Evolutionary conservation across 2,888 invertebrate species (phyloP), one percentile per base, ranked within the genome.

Genomic region (Mellilla xanthometata): DNA sequence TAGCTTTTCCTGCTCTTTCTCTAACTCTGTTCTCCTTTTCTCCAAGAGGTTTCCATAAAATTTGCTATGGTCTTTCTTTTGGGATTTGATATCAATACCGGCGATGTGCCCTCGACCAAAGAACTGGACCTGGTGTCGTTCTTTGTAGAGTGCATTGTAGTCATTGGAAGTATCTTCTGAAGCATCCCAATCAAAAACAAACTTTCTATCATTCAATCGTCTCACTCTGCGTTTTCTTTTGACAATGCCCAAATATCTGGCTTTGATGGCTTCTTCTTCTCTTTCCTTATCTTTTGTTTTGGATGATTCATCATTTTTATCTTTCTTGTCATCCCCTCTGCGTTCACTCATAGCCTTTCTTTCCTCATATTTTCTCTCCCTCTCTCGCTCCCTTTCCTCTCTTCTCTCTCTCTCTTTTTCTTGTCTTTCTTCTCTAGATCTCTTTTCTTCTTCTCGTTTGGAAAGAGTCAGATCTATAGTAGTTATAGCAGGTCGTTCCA

Each of bases 181-280:
- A 0, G 98, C 98, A 87, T 99, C 99, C 99, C 99, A 99, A 83
- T 99, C 99, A 81, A 99, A 99, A 0, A 99, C 99, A 90, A 99
- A 99, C 86, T 99, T 99, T 9, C 99, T 91, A 75, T 99, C 99
- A 84, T 99, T 99, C 28, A 99, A 87, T 51, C 99, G 91, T 10
- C 99, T 91, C 0, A 98, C 97, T 45, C 99, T 91, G 8, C 98
- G 92, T 71, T 97, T 97, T 73, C 98, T 97, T 74, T 98, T 99
- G 0, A 97, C 91, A 31, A 97, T 93, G 0, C 99, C 99, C 36
- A 99, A 90, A 76, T 99, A 99, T 3, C 99, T 91, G 71, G 99
- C 99, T 66, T 97, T 96, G 45, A 99, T 99, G 0, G 99, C 99
- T 81, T 97, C 97, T 30, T 95, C 92, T 88, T 99, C 99, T 54